Base-by-base conservation (phyloP, 1,140 invertebrate genomes). In the Calephelis nemesis region DNA sequence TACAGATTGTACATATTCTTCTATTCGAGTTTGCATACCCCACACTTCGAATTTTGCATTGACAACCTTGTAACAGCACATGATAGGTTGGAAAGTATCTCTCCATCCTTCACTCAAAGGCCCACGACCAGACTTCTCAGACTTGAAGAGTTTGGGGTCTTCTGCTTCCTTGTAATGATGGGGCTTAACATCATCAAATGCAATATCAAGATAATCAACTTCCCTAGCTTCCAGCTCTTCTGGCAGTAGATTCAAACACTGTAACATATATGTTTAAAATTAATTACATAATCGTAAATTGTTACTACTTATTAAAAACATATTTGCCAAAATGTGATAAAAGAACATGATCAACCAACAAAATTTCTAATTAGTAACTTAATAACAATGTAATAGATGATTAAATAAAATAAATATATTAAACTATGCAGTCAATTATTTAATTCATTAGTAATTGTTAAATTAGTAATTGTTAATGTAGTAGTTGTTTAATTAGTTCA, bases 61-160 rank as follows among this genome's bases (percentile, higher is more conserved):
- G 0, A 98, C 97, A 49, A 97, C 88, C 92, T 98, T 98, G 80
- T 98, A 98, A 45, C 97, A 98, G 91, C 97, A 98, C 97, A 98
- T 98, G 62, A 98, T 96, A 4, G 97, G 97, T 62, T 94, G 90
- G 12, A 93, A 93, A 4, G 85, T 93, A 10, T 96, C 95, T 74
- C 94, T 93, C 97, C 97, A 98, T 2, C 96, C 96, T 84, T 97
- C 95, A 45, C 95, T 87, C 8, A 98, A 88, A 2, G 97, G 97
- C 6, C 97, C 97, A 65, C 97, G 93, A 50, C 94, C 94, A 52
- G 97, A 98, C 90, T 96, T 96, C 74, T 92, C 92, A 0, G 97
- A 98, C 88, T 97, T 95, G 79, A 96, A 98, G 73, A 95, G 96
- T 79, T 95, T 95, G 8, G 95, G 95, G 89, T 97, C 96, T 87